Conservation (phyloP, 1,140 invertebrate genomes). For the Brachionus koreanus region DNA sequence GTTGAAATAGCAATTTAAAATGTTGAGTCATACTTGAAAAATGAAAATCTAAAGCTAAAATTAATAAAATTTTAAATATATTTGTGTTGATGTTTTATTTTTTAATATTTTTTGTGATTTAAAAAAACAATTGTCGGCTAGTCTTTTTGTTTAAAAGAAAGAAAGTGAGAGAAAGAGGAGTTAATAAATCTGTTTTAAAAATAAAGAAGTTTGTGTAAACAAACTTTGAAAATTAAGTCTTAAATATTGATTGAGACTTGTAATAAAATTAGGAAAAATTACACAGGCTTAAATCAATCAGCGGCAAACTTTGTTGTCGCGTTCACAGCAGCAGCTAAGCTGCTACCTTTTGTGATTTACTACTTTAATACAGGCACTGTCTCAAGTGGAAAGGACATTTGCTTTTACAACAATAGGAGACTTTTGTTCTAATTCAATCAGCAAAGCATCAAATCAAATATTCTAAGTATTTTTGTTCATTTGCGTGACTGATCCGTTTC, state of each 20-base stretch:
- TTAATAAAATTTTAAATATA: not conserved
- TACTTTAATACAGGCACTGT: not conserved
- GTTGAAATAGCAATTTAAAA: not conserved
- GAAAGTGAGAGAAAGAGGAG: conserved; percentile 5
- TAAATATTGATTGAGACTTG: conserved; percentile 25
- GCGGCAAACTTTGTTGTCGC: not conserved
- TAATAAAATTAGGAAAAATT: conserved; percentile 6
- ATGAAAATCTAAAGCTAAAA: not conserved
- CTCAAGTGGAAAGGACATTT: not conserved
- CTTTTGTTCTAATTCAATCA: not conserved
- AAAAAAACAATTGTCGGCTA: not conserved
- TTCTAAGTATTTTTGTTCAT: not conserved
- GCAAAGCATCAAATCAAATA: not conserved
- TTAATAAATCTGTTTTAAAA: conserved; percentile 15
- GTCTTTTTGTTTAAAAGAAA: not conserved
- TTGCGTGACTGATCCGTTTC: not conserved
- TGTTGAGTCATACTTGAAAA: not conserved
- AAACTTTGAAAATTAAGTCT: conserved; percentile 24
- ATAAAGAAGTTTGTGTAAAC: conserved; percentile 10
- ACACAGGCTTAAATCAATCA: conserved; percentile 17
- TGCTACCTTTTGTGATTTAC: not conserved
- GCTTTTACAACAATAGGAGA: not conserved
- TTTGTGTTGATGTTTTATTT: not conserved
- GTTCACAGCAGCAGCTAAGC: not conserved
- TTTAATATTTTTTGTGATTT: not conserved